These are phyloP conservation scores for Stylophora pistillata DNA, from an alignment of 64 coral and sea anemone genomes.

Conservation along the genomic window DNA sequence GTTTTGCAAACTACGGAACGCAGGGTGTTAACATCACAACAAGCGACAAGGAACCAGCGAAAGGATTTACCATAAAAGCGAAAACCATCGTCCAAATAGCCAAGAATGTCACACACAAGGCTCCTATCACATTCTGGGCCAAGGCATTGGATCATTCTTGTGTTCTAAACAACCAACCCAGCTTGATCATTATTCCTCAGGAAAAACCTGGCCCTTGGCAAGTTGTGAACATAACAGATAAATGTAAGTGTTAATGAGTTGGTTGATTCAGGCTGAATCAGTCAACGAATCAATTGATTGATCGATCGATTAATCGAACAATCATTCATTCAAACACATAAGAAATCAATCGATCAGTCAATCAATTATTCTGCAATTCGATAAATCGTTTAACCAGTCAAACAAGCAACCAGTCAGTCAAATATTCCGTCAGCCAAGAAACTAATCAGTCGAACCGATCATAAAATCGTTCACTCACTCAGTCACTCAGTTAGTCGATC, in stretches of 20 bases:
- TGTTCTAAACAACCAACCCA: constrained; percentile 86
- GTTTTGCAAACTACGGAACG: constrained; percentile 71
- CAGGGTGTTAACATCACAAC: constrained; percentile 49
- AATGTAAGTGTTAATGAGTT: constrained; percentile 27
- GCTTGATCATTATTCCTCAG: constrained; percentile 63
- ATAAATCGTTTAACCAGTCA: no score
- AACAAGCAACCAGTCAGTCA: no score
- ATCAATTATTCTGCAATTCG: no score
- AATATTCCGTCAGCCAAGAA: background rate
- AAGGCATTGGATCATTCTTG: background rate
- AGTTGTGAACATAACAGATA: constrained; percentile 52
- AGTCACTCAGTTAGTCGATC: no score
- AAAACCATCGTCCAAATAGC: constrained; percentile 66
- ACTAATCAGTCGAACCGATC: no score
- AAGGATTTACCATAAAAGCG: constrained; percentile 43
- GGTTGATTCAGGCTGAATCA: no score
- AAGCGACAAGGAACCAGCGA: constrained; percentile 42
- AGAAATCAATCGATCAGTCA: no score
- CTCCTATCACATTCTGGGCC: constrained; percentile 62
- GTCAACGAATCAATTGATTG: no score
- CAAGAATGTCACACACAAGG: constrained; percentile 61
- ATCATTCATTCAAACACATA: no score
- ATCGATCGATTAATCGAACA: no score
- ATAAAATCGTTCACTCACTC: no score
- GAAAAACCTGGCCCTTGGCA: constrained; percentile 32